Evolutionary conservation across 2,113 vertebrate genomes (phyloP), one percentile per base, ranked within the genome.

Genomic region (Acanthisitta chloris): DNA sequence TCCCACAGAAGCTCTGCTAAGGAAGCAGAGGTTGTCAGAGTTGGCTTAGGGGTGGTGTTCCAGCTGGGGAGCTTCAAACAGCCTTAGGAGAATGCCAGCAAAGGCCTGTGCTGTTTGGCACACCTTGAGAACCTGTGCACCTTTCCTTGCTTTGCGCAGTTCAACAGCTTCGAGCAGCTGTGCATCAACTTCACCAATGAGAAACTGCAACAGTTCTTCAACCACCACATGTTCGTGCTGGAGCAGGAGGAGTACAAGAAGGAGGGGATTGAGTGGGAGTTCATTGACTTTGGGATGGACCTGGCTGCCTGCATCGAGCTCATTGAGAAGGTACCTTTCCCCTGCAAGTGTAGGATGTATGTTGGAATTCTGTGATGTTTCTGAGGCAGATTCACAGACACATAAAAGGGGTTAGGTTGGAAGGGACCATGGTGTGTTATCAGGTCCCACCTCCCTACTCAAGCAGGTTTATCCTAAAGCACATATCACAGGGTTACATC

Each of bases 141-240:
- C 4, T 73, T 57, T 81, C 43, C 18, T 80, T 88, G 49, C 10
- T 48, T 71, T 74, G 82, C 48, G 28, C 94, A 99, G 99, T 99
- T 83, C 72, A 99, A 99, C 97, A 99, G 98, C 92, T 92, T 99
- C 96, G 99, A 99, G 79, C 99, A 99, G 96, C 97, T 99, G 14
- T 99, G 98, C 92, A 99, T 99, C 95, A 99, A 99, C 91, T 99
- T 99, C 96, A 99, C 98, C 83, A 99, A 99, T 86, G 98, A 99
- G 94, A 99, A 99, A 97, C 98, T 99, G 97, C 98, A 59, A 59
- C 57, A 59, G 57, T 59, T 59, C 57, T 59, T 59, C 57, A 59
- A 59, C n/a, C 57, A 58, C 57, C 57, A 99, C 59, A 61, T 61
- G 59, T 40, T 61, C 5, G 70, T 73, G 70, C 70, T 73, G 52